These are phyloP conservation scores for Bergia sp. DNA, from an alignment of 92 coral and sea anemone genomes.

Conservation along the genomic window DNA sequence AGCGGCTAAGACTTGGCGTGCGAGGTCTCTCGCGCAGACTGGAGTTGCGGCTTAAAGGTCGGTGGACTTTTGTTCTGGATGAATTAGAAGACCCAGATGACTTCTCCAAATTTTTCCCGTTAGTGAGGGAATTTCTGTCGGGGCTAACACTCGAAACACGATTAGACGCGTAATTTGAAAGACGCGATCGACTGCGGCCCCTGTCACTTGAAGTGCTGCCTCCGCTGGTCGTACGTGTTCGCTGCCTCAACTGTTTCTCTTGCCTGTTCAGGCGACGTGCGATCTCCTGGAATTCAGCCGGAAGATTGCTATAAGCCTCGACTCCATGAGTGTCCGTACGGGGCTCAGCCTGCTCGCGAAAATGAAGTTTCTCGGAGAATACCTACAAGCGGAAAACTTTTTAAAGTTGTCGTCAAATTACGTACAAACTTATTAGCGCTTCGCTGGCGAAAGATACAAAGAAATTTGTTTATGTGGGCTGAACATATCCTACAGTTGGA, in stretches of 20 bases:
- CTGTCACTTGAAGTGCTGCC: constrained; percentile 70
- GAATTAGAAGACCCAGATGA: constrained; percentile 63
- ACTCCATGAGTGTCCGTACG: constrained; percentile 85
- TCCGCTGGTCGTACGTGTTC: constrained; percentile 41
- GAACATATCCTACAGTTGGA: not conserved
- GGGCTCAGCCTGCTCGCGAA: constrained; percentile 70
- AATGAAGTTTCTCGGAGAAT: constrained; percentile 50
- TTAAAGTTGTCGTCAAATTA: not conserved
- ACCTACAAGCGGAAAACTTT: constrained; percentile 19
- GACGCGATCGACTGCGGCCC: constrained; percentile 71
- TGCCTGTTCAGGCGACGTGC: constrained; percentile 92
- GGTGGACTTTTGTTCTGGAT: constrained; percentile 50
- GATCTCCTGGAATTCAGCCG: constrained; percentile 94
- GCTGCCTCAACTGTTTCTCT: constrained; percentile 70
- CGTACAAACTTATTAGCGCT: not conserved
- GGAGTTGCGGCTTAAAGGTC: constrained; percentile 75
- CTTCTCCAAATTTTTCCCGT: constrained; percentile 48
- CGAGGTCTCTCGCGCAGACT: constrained; percentile 80
- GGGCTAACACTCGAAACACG: constrained; percentile 80
- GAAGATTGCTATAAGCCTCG: constrained; percentile 87
- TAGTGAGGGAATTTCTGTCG: constrained; percentile 51
- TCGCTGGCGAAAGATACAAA: not conserved
- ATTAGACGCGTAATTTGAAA: constrained; percentile 70
- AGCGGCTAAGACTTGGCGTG: constrained; percentile 89
- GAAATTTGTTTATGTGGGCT: not conserved